Base-by-base conservation (phyloP, 1,140 invertebrate species). In the Nasonia giraulti region DNA sequence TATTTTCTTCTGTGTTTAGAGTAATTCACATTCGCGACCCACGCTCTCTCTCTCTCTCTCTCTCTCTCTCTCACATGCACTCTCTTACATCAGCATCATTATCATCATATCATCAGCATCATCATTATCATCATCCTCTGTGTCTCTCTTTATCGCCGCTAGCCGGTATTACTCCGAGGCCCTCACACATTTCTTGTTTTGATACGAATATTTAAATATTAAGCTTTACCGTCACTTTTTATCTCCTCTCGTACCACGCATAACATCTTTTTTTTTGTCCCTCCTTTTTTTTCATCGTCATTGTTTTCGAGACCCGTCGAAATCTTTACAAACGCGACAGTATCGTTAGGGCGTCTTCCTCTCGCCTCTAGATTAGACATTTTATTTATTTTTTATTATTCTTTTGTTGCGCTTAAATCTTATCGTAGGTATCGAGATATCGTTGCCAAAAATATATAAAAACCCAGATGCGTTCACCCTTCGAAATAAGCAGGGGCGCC, bases 401-500 rank as follows among this genome's bases (percentile, higher is more conserved):
- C 87, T 89, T 90, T 91, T 90, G 87, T 91, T 91, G 89, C 89
- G 90, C 91, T 92, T 91, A 91, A 91, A 91, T 88, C 90, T 92
- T 92, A 93, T 55, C 77, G 62, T 91, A 92, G 91, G 90, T 93
- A 92, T 92, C 91, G 91, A 93, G 91, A 92, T 92, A 91, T 93
- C 91, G 90, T 93, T 93, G 92, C 92, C 92, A 93, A 93, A 93
- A 93, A 93, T 93, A 93, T 93, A 92, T 92, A 92, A 93, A 93
- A 92, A 92, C 90, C 89, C 89, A 91, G 90, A 92, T 90, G 90
- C 90, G 90, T 88, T 91, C 90, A 88, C 90, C 90, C 92, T 91
- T 91, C 89, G 91, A 92, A 92, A 92, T 89, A 92, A 92, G 91
- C 89, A 90, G 88, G 91, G 91, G 91, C 91, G 91, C 90, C 90